Percentiles rank a stretch among this genome's conserved stretches.
These are phyloP conservation scores for Clitarchus hookeri DNA, from an alignment of 2,888 invertebrate species.

Conservation along the genomic window DNA sequence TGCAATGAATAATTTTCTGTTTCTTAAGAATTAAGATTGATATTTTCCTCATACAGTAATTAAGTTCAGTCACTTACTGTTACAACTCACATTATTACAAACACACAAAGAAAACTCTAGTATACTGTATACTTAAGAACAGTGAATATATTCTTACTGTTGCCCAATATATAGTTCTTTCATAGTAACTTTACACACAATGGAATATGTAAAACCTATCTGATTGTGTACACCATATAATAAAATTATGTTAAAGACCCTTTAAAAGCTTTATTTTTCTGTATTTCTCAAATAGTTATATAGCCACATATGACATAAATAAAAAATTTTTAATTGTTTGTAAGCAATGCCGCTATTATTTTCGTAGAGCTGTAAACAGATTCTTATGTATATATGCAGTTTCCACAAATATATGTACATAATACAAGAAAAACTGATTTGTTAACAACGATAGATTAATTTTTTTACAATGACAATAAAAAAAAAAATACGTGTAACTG, in stretches of 20 bases:
- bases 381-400: constrained; percentile 27
- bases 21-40: constrained; percentile 30
- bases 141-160: constrained; percentile 23
- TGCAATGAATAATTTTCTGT: constrained; percentile 25
- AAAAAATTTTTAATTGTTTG: neutral
- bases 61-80: constrained; percentile 24
- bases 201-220: constrained; percentile 35
- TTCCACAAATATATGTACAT: constrained; percentile 24
- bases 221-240: constrained; percentile 31
- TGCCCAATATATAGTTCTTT: constrained; percentile 28
- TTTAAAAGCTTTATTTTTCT: constrained; percentile 26
- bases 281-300: constrained; percentile 28
- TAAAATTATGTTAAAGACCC: constrained; percentile 30
- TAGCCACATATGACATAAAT: constrained; percentile 31
- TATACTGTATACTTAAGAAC: constrained; percentile 28
- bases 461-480: neutral
- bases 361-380: constrained; percentile 16
- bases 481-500: neutral
- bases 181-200: constrained; percentile 29
- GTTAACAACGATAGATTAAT: too few relatives aligned
- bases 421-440: constrained; percentile 19
- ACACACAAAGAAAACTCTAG: constrained; percentile 34
- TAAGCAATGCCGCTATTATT: neutral
- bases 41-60: constrained; percentile 21
- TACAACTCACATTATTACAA: constrained; percentile 38